Base-by-base conservation (phyloP, 2,888 invertebrate species). In the Heliconius ismenius region DNA sequence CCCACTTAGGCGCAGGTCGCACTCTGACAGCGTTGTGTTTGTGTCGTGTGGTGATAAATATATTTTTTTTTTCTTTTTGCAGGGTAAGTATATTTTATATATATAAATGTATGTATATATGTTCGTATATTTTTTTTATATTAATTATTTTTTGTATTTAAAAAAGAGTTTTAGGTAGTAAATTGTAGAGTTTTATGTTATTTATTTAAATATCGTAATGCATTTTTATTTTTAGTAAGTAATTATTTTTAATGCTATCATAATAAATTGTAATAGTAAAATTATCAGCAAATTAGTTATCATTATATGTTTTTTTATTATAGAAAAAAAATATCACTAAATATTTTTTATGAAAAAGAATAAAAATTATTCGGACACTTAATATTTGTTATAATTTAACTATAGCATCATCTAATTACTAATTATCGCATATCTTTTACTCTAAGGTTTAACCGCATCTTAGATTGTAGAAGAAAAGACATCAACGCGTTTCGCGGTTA, bases 11-110 rank as follows among this genome's bases (percentile, higher is more conserved):
- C 84, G 85, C 87, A 84, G 81, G 85, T 85, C 90, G 92, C 91
- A 91, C 92, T 91, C 91, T 92, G 92, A 92, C 91, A 84, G 84
- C 85, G 80, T 67, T 74, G 89, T 90, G 89, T 87, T 87, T 86
- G 92, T 90, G 90, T 88, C 88, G 90, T 91, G 90, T 86, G 86
- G 90, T 91, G 89, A 83, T 85, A 54, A 6, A n/a, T 67, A 67
- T 24, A 58, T 87, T 21, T 88, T 86, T 84, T n/a, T 87, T 81
- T 77, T 81, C 83, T 83, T 83, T 84, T 87, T 86, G 84, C 85
- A 89, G 92, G 92, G 93, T 93, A 83, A 91, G 93, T 88, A 73
- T 73, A 70, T 74, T 78, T 68, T 67, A 72, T 63, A 24, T 54
- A 62, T 60, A 39, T 13, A 26, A 32, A 32, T 32, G 32, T 32